phyloP scores from a whole-genome alignment of 2,888 invertebrate genomes.

The Eupithecia dodoneata region DNA sequence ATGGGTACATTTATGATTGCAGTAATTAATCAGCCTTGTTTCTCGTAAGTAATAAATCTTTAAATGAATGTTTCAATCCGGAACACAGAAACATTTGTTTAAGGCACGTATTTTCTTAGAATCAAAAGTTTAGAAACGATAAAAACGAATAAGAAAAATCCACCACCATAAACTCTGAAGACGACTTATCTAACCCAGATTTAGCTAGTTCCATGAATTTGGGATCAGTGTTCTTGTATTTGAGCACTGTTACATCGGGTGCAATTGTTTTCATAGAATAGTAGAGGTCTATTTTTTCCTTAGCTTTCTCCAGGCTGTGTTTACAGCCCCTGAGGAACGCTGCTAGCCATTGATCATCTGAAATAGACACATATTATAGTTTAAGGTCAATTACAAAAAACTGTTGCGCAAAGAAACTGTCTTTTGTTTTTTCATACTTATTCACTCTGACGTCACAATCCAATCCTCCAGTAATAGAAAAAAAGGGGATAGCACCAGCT shows the following conservation, averaged over 20 bases:
- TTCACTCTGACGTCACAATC: too few species aligned
- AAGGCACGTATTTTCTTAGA: not conserved
- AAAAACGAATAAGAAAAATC: not conserved
- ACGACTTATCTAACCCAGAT: constrained; percentile 51
- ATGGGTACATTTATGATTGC: not conserved
- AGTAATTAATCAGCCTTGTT: not conserved
- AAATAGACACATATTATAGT: not conserved
- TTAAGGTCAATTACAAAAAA: too few species aligned
- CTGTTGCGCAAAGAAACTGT: too few species aligned
- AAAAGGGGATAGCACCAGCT: too few species aligned
- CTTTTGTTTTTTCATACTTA: too few species aligned
- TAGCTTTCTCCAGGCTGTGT: constrained; percentile 84
- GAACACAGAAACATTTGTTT: not conserved
- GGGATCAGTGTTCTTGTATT: constrained; percentile 52
- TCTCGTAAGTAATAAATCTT: not conserved
- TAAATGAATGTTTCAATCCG: not conserved
- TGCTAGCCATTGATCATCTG: constrained; percentile 85
- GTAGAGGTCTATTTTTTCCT: constrained; percentile 85
- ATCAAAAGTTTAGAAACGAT: not conserved
- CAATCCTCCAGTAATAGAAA: too few species aligned
- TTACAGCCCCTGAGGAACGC: constrained; percentile 86
- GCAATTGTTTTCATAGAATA: constrained; percentile 81
- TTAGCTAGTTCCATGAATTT: constrained; percentile 57
- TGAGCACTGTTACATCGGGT: constrained; percentile 74
- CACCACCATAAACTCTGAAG: not conserved